Percentiles rank a stretch among this genome's conserved stretches.
phyloP scores from a whole-genome alignment of 2,888 invertebrate species.

The Pachycephus smyrnensis region DNA sequence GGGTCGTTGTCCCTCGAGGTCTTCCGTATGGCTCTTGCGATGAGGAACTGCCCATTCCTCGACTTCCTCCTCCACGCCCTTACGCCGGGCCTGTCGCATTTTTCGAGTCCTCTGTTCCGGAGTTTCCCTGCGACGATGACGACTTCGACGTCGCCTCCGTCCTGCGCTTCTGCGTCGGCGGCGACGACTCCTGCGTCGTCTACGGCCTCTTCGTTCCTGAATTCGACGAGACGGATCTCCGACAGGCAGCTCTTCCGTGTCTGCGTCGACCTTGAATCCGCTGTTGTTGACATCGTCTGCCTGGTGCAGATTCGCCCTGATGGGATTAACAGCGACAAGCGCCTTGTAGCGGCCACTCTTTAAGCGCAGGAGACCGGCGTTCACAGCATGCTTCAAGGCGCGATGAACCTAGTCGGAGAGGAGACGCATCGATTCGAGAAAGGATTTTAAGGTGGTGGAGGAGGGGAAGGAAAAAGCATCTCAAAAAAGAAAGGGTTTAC shows the following conservation, averaged over 20 bases:
- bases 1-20: constrained; percentile 27
- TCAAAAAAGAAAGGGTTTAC: constrained; percentile 26
- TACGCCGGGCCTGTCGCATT: constrained; percentile 12
- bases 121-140: neutral
- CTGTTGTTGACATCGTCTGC: constrained; percentile 10
- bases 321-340: constrained; percentile 36
- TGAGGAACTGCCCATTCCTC: constrained; percentile 1
- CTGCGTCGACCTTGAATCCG: constrained; percentile 4
- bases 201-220: constrained; percentile 21
- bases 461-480: neutral
- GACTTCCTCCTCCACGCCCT: neutral
- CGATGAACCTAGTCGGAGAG: constrained; percentile 41
- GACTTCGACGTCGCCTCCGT: constrained; percentile 9
- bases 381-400: constrained; percentile 53
- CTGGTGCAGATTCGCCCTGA: constrained; percentile 9
- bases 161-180: constrained; percentile 1
- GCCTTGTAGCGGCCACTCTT: constrained; percentile 53
- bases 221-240: constrained; percentile 21
- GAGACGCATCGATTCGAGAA: neutral
- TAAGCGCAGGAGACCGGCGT: constrained; percentile 46
- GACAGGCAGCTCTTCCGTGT: constrained; percentile 11
- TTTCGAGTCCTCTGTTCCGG: constrained; percentile 18
- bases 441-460: neutral
- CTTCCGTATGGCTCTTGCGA: constrained; percentile 11
- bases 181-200: neutral